These are phyloP conservation scores for Acanthaster planci DNA, from an alignment of 35 echinoderm and acorn worm genomes.

Conservation along the genomic window DNA sequence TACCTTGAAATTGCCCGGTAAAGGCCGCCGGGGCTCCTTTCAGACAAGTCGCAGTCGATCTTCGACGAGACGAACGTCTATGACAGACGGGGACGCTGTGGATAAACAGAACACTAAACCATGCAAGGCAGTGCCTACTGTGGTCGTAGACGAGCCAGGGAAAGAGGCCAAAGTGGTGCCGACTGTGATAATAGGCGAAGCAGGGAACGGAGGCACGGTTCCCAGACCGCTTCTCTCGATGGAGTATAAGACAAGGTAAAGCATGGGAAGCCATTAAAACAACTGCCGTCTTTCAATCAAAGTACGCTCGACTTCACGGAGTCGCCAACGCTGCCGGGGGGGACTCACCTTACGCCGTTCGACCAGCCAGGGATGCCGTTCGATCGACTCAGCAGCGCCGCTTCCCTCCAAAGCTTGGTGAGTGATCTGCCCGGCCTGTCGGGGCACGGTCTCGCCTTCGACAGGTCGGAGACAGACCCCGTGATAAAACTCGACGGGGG, in stretches of 20 bases:
- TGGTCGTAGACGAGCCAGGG: neutral
- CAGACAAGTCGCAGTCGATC: neutral
- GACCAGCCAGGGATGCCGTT: neutral
- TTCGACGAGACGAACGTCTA: neutral
- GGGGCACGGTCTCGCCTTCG: neutral
- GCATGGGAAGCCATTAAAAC: neutral
- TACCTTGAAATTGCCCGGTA: neutral
- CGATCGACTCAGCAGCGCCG: neutral
- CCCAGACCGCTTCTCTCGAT: too few relatives aligned
- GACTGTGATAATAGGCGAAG: too few relatives aligned
- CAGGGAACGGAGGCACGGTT: too few relatives aligned
- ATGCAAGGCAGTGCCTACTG: neutral
- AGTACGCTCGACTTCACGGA: neutral
- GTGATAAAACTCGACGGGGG: neutral
- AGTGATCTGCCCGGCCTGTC: neutral
- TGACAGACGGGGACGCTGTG: neutral
- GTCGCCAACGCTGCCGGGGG: neutral
- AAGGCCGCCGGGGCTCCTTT: neutral
- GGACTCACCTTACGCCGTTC: neutral
- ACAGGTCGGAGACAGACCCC: constrained; percentile 4
- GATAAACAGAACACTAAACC: neutral
- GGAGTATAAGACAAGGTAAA: neutral
- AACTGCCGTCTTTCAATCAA: neutral
- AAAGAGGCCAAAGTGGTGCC: neutral
- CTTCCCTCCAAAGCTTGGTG: neutral